Conservation (phyloP, 1,140 invertebrate genomes). For the Lordiphosa clarofinis region DNA sequence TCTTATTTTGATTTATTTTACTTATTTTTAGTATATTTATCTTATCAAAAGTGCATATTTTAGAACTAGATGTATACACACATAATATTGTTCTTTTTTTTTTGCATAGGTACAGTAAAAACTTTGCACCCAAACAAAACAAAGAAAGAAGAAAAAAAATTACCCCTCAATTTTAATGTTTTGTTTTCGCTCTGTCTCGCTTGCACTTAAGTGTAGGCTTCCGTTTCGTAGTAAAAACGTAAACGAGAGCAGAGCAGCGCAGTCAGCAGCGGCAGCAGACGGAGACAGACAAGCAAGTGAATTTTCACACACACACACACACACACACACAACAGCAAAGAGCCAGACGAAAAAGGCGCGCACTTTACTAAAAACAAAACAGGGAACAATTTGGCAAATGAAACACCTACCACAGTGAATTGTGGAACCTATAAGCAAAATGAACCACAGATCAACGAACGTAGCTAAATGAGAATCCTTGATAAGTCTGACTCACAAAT, state of each 20-base stretch:
- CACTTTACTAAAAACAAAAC: constrained; percentile 53
- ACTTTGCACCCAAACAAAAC: constrained; percentile 23
- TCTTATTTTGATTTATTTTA: not conserved
- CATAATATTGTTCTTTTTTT: not conserved
- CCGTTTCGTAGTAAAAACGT: constrained; percentile 63
- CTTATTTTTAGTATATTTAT: constrained; percentile 24
- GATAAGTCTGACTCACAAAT: too few relatives aligned
- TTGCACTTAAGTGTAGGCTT: constrained; percentile 29
- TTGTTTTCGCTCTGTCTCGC: constrained; percentile 62
- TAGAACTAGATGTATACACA: constrained; percentile 1
- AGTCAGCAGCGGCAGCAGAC: too few relatives aligned
- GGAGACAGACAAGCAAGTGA: constrained; percentile 62
- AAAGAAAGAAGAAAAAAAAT: not conserved
- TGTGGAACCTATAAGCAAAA: constrained; percentile 12
- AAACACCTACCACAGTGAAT: constrained; percentile 30
- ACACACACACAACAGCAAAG: too few relatives aligned
- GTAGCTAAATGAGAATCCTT: too few relatives aligned
- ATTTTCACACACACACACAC: constrained; percentile 45
- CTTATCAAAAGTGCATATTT: constrained; percentile 28
- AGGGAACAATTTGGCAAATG: constrained; percentile 41
- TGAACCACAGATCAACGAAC: not conserved
- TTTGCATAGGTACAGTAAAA: not conserved
- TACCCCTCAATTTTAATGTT: constrained; percentile 61
- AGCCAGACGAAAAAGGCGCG: constrained; percentile 52
- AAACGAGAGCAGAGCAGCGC: constrained; percentile 37